A percentile compares a stretch with the other conserved stretches of the same genome.
These are phyloP conservation scores for Drosophila bipectinata DNA, from an alignment of 1,140 invertebrate genomes.

Conservation along the genomic window DNA sequence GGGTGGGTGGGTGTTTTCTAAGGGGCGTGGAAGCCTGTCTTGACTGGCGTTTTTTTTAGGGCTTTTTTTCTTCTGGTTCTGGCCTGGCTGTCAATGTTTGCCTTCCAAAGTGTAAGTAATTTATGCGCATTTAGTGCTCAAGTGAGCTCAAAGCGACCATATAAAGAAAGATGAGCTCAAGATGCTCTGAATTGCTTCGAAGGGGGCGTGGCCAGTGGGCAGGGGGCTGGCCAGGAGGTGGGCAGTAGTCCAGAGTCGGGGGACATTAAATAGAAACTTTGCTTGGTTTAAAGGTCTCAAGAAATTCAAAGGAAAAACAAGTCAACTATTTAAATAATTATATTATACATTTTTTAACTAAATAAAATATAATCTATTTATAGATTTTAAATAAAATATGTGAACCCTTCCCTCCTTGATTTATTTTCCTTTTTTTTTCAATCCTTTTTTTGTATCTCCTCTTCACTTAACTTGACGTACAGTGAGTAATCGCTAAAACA, in stretches of 20 bases:
- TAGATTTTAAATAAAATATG: no score
- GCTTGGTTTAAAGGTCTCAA: background rate
- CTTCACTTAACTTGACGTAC: constrained; percentile 2
- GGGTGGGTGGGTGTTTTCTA: constrained; percentile 2
- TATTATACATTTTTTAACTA: no score
- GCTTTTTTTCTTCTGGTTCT: background rate
- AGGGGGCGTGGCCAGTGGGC: background rate
- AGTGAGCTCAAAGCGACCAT: constrained; percentile 69
- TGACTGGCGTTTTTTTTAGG: constrained; percentile 18
- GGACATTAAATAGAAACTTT: constrained; percentile 1
- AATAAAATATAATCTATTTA: no score
- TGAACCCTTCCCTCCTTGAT: no score
- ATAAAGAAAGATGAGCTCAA: constrained; percentile 50
- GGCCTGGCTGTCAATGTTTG: constrained; percentile 69
- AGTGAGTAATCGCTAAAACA: constrained; percentile 48
- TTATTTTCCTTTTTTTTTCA: background rate
- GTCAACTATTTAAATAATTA: no score
- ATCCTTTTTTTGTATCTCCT: background rate
- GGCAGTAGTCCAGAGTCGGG: background rate
- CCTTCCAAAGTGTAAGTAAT: constrained; percentile 80
- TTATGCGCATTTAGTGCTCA: constrained; percentile 80
- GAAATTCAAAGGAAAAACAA: background rate
- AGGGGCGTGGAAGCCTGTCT: constrained; percentile 33
- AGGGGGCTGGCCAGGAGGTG: background rate
- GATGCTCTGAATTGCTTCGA: constrained; percentile 20